A percentile compares a stretch with the other conserved stretches of the same genome.
These are phyloP conservation scores for Pemphredon lugubris DNA, from an alignment of 2,888 invertebrate species.

Conservation along the genomic window DNA sequence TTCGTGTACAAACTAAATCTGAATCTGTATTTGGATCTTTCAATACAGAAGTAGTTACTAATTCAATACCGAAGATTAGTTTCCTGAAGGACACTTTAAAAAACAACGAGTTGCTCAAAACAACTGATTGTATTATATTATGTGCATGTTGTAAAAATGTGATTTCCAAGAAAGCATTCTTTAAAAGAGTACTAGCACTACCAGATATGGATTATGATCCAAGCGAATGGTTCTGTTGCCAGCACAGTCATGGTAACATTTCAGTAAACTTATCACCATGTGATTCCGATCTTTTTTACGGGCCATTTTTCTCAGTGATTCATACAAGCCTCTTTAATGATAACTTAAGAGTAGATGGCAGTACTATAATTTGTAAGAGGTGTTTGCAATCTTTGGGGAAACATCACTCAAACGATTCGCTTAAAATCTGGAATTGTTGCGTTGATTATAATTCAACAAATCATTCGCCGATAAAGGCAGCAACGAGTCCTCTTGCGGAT, in stretches of 20 bases:
- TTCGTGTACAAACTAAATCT: constrained; percentile 72
- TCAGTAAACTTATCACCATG: constrained; percentile 63
- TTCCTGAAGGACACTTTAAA: constrained; percentile 11
- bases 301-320: constrained; percentile 69
- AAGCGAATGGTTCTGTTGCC: constrained; percentile 78
- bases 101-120: constrained; percentile 19
- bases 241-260: constrained; percentile 57
- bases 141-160: constrained; percentile 73
- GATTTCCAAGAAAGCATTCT: constrained; percentile 66
- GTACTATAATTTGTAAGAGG: constrained; percentile 70
- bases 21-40: constrained; percentile 73
- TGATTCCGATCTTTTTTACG: constrained; percentile 74
- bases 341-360: constrained; percentile 62
- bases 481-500: constrained; percentile 68
- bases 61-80: constrained; percentile 32
- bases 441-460: constrained; percentile 64
- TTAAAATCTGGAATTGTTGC: constrained; percentile 76
- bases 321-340: constrained; percentile 64
- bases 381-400: constrained; percentile 73
- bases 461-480: constrained; percentile 25
- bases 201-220: constrained; percentile 75
- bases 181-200: constrained; percentile 73
- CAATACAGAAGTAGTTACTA: constrained; percentile 69
- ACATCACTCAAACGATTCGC: constrained; percentile 56
- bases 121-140: constrained; percentile 48